Evolutionary conservation across 2,888 invertebrate species (phyloP), one percentile per base, ranked within the genome.

Genomic region (Dicycla oo): DNA sequence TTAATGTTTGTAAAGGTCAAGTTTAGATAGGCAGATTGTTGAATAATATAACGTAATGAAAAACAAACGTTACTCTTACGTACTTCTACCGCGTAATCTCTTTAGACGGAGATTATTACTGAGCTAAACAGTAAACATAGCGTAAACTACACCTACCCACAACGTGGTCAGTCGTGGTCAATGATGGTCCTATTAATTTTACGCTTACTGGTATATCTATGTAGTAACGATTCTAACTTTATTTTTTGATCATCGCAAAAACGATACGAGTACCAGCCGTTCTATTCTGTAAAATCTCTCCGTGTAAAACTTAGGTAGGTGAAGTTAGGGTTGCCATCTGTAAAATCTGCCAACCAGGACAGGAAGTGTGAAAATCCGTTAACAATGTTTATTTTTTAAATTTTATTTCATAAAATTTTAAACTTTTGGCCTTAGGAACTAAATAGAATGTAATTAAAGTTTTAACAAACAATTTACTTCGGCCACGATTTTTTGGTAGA

Each of bases 31-130:
- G 18, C n/a, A 43, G 34, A 70, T 20, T 26, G 47, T 70, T 47
- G 26, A 58, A 70, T 54, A 71, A 57, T n/a, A 57, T 62, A 26
- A 60, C 23, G 71, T 75, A 64, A 75, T 61, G 20, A 78, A 77
- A 49, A 78, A 71, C 23, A 77, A 63, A 38, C 15, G 20, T 60
- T 77, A 34, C 57, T 58, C 20, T 23, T 47, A 43, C 40, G 13
- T 18, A 43, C 8, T n/a, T 3, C 20, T 6, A 34, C 15, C 7
- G 51, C 62, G 43, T 62, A 18, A 73, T 72, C 62, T 70, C 40
- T 40, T 34, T 51, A 30, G 8, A n/a, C 49, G 26, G 13, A 49
- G 26, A 51, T 38, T n/a, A 65, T 34, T 68, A 5, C 18, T 26
- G 26, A 15, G 38, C 5, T 49, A 26, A 67, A 63, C 15, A 51